phyloP scores from a whole-genome alignment of 2,888 invertebrate species.

The Lordiphosa andalusiaca region DNA sequence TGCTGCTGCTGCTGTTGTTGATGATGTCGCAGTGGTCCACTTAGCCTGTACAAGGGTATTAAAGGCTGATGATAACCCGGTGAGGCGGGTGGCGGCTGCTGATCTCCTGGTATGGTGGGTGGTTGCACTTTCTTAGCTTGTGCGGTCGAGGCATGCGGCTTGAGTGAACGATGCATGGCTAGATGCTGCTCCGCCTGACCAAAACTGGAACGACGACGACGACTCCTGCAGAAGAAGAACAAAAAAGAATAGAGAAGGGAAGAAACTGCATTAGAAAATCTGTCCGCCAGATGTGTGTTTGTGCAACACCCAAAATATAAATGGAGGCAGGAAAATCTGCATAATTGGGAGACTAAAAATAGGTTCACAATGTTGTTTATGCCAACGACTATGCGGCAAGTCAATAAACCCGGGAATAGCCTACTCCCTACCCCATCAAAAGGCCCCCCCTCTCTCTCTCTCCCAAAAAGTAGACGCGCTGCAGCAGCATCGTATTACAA shows the following conservation, averaged over 20 bases:
- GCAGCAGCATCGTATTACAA: conserved; percentile 74
- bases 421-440: conserved; percentile 6
- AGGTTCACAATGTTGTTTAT: conserved; percentile 64
- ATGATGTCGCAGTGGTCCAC: conserved; percentile 73
- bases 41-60: conserved; percentile 74
- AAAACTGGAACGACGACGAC: conserved; percentile 50
- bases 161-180: conserved; percentile 93
- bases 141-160: conserved; percentile 90
- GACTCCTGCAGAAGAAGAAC: conserved; percentile 48
- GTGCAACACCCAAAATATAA: conserved; percentile 21
- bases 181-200: conserved; percentile 80
- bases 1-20: conserved; percentile 38
- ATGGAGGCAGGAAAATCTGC: conserved; percentile 54
- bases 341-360: conserved; percentile 69
- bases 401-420: conserved; percentile 55
- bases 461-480: neutral
- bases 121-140: conserved; percentile 95
- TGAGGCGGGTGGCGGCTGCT: conserved; percentile 74
- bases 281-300: conserved; percentile 34
- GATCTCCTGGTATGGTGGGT: conserved; percentile 90
- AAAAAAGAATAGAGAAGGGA: conserved; percentile 2
- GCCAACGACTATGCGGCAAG: conserved; percentile 51
- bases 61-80: conserved; percentile 66
- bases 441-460: conserved; percentile 5
- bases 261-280: conserved; percentile 41